Evolutionary conservation across 1,140 invertebrate genomes (phyloP).

Genomic region (Campoletis sonorensis): DNA sequence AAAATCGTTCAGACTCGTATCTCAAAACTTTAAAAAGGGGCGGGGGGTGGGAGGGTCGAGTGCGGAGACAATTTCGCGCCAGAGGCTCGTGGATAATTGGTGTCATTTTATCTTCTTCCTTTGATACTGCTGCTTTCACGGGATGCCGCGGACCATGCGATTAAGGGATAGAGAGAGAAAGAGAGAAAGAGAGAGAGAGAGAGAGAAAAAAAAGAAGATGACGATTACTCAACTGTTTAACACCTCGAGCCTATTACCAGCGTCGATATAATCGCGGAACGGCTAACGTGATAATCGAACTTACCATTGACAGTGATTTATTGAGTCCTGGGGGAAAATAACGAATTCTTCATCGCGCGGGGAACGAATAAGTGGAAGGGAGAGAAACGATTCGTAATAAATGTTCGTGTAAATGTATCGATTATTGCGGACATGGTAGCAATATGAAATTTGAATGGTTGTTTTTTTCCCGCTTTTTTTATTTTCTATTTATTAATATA

Average conservation of each 20-base stretch:
- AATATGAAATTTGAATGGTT: not conserved
- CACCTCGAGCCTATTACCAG: slow-evolving; percentile 10
- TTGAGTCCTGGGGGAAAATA: not conserved
- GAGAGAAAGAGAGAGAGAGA: not conserved
- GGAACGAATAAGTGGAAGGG: not conserved
- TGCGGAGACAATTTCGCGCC: no score
- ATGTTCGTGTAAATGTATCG: not conserved
- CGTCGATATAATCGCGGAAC: slow-evolving; percentile 21
- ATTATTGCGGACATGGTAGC: not conserved
- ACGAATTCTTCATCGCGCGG: not conserved
- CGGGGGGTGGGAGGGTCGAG: no score
- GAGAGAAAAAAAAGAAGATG: not conserved
- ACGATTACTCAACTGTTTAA: slow-evolving; percentile 31
- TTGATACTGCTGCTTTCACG: not conserved
- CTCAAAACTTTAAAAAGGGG: not conserved
- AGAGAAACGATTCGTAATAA: not conserved
- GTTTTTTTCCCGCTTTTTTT: not conserved
- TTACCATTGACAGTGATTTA: slow-evolving; percentile 18
- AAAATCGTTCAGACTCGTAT: not conserved
- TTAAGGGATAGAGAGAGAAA: not conserved
- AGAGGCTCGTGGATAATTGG: slow-evolving; percentile 1
- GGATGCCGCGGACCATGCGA: not conserved
- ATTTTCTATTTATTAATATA: not conserved
- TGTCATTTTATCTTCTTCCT: slow-evolving; percentile 20
- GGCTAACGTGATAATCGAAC: slow-evolving; percentile 31